Evolutionary conservation across 1,140 invertebrate genomes (phyloP).

Genomic region (Pararge aegeria): DNA sequence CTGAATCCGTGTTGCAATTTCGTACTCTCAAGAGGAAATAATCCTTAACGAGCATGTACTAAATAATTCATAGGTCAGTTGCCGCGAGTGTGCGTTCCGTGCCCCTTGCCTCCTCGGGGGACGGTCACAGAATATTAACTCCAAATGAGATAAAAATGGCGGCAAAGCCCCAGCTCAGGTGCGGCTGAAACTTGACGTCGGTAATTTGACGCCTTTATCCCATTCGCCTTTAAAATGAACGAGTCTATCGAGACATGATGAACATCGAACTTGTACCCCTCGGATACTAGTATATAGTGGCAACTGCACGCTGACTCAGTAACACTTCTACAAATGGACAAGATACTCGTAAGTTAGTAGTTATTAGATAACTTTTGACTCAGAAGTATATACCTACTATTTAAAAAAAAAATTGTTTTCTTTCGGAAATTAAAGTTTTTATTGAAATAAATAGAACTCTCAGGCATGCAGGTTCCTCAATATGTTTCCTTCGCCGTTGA

Average conservation of each 20-base stretch:
- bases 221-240: neutral
- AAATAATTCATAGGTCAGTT: neutral
- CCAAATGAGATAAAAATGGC: slow-evolving; percentile 10
- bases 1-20: neutral
- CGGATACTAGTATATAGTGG: too few species aligned
- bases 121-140: slow-evolving; percentile 8
- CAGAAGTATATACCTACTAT: too few species aligned
- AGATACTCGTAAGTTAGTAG: too few species aligned
- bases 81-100: neutral
- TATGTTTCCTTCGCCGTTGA: too few species aligned
- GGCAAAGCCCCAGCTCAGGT: neutral
- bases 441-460: too few species aligned
- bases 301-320: too few species aligned
- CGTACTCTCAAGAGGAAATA: neutral
- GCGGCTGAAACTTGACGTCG: slow-evolving; percentile 1
- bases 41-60: neutral
- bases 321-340: too few species aligned
- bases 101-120: neutral
- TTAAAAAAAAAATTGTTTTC: too few species aligned
- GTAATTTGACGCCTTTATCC: slow-evolving; percentile 5
- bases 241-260: neutral
- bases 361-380: too few species aligned
- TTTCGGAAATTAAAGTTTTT: too few species aligned
- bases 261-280: too few species aligned
- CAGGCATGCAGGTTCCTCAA: too few species aligned